These are phyloP conservation scores for Drosophila nigricruria DNA, from an alignment of 2,888 invertebrate species.

Conservation along the genomic window DNA sequence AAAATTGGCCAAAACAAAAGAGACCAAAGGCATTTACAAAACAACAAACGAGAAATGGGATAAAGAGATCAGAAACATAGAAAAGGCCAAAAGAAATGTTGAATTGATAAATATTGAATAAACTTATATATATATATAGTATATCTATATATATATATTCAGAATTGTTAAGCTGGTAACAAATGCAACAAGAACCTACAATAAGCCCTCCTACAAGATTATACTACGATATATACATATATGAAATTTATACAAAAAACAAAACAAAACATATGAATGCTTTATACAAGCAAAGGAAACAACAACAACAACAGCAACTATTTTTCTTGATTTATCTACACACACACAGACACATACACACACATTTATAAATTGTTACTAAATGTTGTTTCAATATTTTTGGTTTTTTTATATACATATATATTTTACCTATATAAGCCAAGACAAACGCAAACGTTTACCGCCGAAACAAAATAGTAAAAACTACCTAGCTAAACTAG, in stretches of 20 bases:
- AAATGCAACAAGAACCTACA: conserved; percentile 61
- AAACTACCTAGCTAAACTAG: conserved; percentile 39
- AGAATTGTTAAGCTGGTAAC: conserved; percentile 19
- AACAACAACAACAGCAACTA: conserved; percentile 35
- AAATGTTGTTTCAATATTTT: conserved; percentile 23
- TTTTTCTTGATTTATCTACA: conserved; percentile 56
- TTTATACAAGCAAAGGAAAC: conserved; percentile 60
- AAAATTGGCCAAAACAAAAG: conserved; percentile 63
- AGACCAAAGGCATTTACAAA: conserved; percentile 71
- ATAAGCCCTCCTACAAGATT: conserved; percentile 68
- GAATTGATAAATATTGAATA: conserved; percentile 16
- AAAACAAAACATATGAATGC: conserved; percentile 42
- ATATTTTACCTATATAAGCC: conserved; percentile 40
- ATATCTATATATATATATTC: conserved; percentile 4
- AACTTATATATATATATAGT: conserved; percentile 8
- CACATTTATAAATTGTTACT: conserved; percentile 8
- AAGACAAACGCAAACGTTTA: conserved; percentile 57
- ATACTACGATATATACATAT: conserved; percentile 16
- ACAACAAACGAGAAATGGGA: conserved; percentile 3
- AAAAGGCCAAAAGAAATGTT: conserved; percentile 48
- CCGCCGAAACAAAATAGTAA: conserved; percentile 43
- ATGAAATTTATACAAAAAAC: conserved; percentile 35
- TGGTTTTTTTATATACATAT: conserved; percentile 23
- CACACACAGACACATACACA: conserved; percentile 32
- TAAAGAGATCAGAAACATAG: conserved; percentile 19